A percentile compares a stretch with the other conserved stretches of the same genome.
phyloP scores from a whole-genome alignment of 2,113 vertebrate genomes.

The Drymodes brunneopygia region DNA sequence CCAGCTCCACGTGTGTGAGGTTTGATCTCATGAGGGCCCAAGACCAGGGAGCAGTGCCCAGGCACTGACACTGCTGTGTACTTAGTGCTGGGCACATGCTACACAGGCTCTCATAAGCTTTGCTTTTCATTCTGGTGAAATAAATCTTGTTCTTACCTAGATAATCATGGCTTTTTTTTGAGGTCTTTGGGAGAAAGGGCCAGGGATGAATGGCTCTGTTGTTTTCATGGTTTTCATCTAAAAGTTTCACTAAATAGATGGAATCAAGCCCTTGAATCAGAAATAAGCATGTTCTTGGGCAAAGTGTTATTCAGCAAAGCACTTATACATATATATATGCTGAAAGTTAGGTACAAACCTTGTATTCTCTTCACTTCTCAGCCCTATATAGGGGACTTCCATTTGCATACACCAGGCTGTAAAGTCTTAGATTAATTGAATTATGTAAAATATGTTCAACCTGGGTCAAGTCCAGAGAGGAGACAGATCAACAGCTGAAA shows the following conservation, averaged over 20 bases:
- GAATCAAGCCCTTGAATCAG: background rate
- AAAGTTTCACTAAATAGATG: background rate
- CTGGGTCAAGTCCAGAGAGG: background rate
- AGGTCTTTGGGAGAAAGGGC: background rate
- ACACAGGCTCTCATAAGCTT: background rate
- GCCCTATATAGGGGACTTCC: background rate
- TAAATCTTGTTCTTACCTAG: background rate
- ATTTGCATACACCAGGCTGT: background rate
- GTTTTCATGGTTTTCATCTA: background rate
- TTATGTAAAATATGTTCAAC: background rate
- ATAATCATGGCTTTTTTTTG: background rate
- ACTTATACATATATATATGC: background rate
- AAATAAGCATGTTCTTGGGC: background rate
- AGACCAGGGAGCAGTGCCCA: background rate
- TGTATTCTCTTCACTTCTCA: background rate
- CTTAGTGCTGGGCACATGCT: fast-evolving
- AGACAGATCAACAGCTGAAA: background rate
- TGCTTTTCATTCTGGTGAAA: background rate
- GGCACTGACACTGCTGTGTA: background rate
- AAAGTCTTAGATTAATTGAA: background rate
- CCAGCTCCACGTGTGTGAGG: fast-evolving
- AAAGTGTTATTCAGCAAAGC: background rate
- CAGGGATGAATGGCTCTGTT: background rate
- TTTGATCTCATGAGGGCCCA: background rate
- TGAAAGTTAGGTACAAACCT: background rate